Percentiles rank a stretch among this genome's conserved stretches.
phyloP scores from a whole-genome alignment of 2,113 vertebrate species.

The Copsychus sechellarum region DNA sequence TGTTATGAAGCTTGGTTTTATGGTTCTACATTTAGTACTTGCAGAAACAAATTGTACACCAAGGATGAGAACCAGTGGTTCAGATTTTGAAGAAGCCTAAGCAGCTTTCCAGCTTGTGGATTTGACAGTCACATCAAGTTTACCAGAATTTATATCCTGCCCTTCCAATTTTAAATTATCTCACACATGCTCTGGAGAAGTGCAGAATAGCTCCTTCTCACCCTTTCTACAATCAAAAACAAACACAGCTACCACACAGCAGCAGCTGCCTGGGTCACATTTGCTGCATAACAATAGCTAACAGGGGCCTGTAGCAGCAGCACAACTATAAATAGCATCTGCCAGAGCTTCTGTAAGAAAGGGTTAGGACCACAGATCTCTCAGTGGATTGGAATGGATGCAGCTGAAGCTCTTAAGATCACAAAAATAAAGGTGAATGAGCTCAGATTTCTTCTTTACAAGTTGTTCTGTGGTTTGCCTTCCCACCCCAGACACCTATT shows the following conservation, averaged over 20 bases:
- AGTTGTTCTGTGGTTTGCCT: neutral
- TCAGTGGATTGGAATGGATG: neutral
- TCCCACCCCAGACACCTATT: neutral
- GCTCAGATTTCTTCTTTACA: neutral
- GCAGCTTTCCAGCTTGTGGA: neutral
- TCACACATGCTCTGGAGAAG: neutral
- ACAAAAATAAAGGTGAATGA: neutral
- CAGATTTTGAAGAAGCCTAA: neutral
- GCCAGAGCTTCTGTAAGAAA: neutral
- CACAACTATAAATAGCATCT: slow-evolving; percentile 42
- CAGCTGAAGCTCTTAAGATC: neutral
- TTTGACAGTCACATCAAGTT: neutral
- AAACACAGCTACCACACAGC: neutral
- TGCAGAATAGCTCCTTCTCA: neutral
- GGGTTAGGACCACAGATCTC: slow-evolving; percentile 5
- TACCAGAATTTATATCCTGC: neutral
- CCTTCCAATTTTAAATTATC: neutral
- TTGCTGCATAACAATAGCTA: neutral
- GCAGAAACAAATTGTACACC: neutral
- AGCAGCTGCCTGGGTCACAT: slow-evolving; percentile 32
- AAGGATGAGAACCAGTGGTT: neutral
- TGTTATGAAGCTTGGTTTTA: neutral
- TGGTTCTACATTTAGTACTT: neutral
- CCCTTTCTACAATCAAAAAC: neutral
- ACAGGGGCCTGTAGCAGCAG: slow-evolving; percentile 31